Base-by-base conservation (phyloP, 1,140 invertebrate genomes). In the Medauroidea extradentata region DNA sequence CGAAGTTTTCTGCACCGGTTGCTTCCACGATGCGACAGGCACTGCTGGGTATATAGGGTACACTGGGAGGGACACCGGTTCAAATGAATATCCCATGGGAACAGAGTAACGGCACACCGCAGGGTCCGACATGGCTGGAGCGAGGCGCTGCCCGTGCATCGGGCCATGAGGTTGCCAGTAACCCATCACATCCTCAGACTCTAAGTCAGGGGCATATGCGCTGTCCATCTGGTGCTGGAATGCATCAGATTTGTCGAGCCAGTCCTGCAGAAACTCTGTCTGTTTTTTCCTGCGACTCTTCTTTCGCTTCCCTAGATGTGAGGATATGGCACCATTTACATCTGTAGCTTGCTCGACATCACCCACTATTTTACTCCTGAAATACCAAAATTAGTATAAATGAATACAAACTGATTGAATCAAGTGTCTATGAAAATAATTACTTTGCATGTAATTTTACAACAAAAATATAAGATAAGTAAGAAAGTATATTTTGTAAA, bases 31-130 rank as follows among this genome's bases (percentile, higher is more conserved):
- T 71, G 21, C 73, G 71, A 42, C 72, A 73, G 5, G 74, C 25
- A 2, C 68, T 69, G 67, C 61, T 56, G 70, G 71, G 59, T 69
- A 71, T 1, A 70, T 46, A 21, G 73, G 71, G 62, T 74, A 74
- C 38, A 74, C 57, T 2, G 80, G 78, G 49, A 82, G 65, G 8
- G 80, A 81, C 63, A 81, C 72, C 0, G 80, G 78, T 60, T 82
- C 80, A 70, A 78, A 73, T 0, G 77, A 55, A 23, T 77, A 78
- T 34, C 60, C 50, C 14, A 60, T 21, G 3, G 76, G 73, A 48
- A 80, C 67, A 9, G 78, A 76, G 63, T 81, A 82, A 53, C 76
- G 77, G 43, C 76, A 77, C 14, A 78, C 74, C 43, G 77, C 73
- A 3, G 78, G 75, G 59, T 79, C 78, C 0, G 78, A 77, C 60